Percentiles rank a stretch among this genome's conserved stretches.
Evolutionary conservation across 2,113 vertebrate species (phyloP).

Genomic region (Monopterus albus): DNA sequence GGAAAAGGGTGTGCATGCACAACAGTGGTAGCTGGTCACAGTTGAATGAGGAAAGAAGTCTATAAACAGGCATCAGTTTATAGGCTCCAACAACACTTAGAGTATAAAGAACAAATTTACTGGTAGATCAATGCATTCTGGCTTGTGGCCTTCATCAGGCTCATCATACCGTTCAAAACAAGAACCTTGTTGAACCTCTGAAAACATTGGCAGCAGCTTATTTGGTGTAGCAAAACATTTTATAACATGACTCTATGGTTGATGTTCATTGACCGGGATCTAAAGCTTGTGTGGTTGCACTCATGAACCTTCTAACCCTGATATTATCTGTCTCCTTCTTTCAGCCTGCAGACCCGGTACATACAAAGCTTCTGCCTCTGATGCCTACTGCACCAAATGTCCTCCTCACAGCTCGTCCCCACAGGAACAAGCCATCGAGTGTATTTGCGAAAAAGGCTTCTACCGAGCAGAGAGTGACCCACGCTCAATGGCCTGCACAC

Average conservation of each 20-base stretch:
- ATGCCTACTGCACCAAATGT: slow-evolving; percentile 86
- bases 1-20: neutral
- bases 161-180: too few species aligned
- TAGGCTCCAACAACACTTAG: too few species aligned
- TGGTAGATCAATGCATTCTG: neutral
- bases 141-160: neutral
- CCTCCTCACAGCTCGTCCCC: slow-evolving; percentile 85
- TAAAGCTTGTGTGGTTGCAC: too few species aligned
- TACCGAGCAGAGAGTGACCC: slow-evolving; percentile 83
- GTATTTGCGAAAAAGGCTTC: slow-evolving; percentile 83
- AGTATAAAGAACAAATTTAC: too few species aligned
- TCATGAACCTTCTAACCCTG: neutral
- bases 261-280: neutral
- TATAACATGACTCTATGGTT: neutral
- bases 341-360: slow-evolving; percentile 85
- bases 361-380: slow-evolving; percentile 85
- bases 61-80: too few species aligned
- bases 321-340: slow-evolving; percentile 31
- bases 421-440: slow-evolving; percentile 81
- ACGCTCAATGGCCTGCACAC: slow-evolving; percentile 84
- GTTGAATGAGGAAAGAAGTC: too few species aligned
- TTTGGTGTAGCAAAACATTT: neutral
- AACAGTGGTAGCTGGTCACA: neutral
- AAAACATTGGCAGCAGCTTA: too few species aligned
- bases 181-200: too few species aligned